phyloP scores from a whole-genome alignment of 2,113 vertebrate species.

The Paradoxurus hermaphroditus region DNA sequence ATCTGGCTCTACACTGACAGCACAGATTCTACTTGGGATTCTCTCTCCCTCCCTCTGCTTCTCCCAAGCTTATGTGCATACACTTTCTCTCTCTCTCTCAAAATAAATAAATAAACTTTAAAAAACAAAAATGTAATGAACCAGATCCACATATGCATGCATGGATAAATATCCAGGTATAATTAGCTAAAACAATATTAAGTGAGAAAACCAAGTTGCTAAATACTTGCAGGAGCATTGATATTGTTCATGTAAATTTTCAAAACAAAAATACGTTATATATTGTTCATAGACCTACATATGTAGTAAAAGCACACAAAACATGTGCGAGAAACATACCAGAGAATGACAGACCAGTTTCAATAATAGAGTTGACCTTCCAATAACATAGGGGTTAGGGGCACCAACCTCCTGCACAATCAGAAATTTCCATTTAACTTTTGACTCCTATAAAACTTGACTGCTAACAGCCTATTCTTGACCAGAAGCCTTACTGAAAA shows the following conservation, averaged over 20 bases:
- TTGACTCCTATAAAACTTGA: neutral
- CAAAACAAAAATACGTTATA: neutral
- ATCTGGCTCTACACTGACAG: too few relatives aligned
- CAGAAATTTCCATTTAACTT: neutral
- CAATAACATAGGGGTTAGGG: neutral
- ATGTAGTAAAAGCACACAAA: conserved; percentile 5
- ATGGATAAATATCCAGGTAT: neutral
- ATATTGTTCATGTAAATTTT: neutral
- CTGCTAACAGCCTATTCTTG: neutral
- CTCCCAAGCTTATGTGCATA: too few relatives aligned
- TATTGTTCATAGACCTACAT: neutral
- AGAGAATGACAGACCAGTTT: conserved; percentile 10
- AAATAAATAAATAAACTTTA: too few relatives aligned
- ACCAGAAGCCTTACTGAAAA: neutral
- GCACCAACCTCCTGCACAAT: neutral
- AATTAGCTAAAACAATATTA: neutral
- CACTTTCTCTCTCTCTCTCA: too few relatives aligned
- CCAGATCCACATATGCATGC: neutral
- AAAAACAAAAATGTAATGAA: neutral
- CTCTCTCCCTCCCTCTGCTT: too few relatives aligned
- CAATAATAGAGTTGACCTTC: neutral
- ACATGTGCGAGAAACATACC: neutral
- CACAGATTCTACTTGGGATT: too few relatives aligned
- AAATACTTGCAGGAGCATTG: neutral
- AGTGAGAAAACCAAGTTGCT: neutral